Percentiles rank a stretch among this genome's conserved stretches.
Evolutionary conservation across 2,797 vertebrate species (phyloP).

Genomic region (Pempheris klunzingeri): DNA sequence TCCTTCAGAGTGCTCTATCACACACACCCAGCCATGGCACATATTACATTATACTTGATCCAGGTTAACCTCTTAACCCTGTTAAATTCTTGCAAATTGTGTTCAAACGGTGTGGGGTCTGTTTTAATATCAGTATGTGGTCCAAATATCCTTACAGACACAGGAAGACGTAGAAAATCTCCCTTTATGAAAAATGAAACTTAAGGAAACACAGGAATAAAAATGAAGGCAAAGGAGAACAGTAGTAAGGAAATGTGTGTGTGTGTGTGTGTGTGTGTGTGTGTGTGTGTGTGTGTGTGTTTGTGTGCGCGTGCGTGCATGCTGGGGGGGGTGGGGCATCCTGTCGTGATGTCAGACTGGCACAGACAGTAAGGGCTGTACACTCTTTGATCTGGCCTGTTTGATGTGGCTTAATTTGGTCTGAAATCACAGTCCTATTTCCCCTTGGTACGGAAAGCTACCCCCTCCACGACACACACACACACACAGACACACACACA

Average conservation of each 20-base stretch:
- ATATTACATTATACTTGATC: slow-evolving; percentile 75
- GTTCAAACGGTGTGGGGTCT: neutral
- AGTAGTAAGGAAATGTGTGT: slow-evolving; percentile 19
- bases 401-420: slow-evolving; percentile 85
- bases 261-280: slow-evolving; percentile 27
- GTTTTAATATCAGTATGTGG: slow-evolving; percentile 9
- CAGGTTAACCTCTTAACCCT: slow-evolving; percentile 71
- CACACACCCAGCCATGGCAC: slow-evolving; percentile 41
- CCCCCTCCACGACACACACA: slow-evolving; percentile 32
- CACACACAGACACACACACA: slow-evolving; percentile 17
- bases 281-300: slow-evolving; percentile 28
- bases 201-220: slow-evolving; percentile 9
- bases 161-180: neutral
- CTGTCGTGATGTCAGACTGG: slow-evolving; percentile 62
- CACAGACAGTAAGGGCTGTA: slow-evolving; percentile 62
- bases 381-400: slow-evolving; percentile 79
- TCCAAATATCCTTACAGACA: neutral
- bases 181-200: neutral
- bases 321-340: slow-evolving; percentile 56
- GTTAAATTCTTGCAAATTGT: slow-evolving; percentile 58
- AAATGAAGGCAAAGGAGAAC: slow-evolving; percentile 9
- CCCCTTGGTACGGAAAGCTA: slow-evolving; percentile 67
- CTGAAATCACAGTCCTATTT: slow-evolving; percentile 80
- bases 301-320: neutral
- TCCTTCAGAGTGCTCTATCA: slow-evolving; percentile 39